A percentile compares a stretch with the other conserved stretches of the same genome.
These are phyloP conservation scores for Nomada ferruginata DNA, from an alignment of 2,888 invertebrate genomes.

Conservation along the genomic window DNA sequence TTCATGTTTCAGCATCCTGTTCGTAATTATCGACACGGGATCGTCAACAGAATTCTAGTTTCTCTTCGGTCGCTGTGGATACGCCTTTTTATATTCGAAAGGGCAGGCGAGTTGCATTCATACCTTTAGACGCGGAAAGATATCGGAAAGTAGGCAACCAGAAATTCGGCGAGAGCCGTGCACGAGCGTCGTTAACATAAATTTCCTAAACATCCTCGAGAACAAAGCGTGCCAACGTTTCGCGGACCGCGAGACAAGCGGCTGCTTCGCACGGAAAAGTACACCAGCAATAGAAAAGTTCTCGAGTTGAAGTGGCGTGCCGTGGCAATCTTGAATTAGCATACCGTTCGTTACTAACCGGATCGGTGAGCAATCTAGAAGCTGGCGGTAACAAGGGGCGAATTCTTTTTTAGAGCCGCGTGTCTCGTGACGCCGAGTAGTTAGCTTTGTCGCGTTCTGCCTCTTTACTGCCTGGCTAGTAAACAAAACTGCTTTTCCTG, in stretches of 20 bases:
- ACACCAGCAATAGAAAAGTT: slow-evolving; percentile 41
- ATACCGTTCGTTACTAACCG: slow-evolving; percentile 60
- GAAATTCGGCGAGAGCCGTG: background rate
- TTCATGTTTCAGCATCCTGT: background rate
- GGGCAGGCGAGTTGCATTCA: background rate
- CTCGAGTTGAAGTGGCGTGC: slow-evolving; percentile 27
- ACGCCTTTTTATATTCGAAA: background rate
- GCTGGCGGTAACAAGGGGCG: slow-evolving; percentile 2
- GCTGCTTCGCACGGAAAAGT: background rate
- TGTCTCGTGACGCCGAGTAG: slow-evolving; percentile 39
- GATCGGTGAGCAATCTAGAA: slow-evolving; percentile 39
- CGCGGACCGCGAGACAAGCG: background rate
- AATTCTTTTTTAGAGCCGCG: slow-evolving; percentile 30
- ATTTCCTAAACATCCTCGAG: background rate
- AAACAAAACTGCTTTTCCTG: slow-evolving; percentile 42
- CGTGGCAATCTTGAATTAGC: slow-evolving; percentile 56
- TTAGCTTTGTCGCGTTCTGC: slow-evolving; percentile 39
- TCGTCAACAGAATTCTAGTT: too few species aligned
- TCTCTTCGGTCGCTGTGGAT: too few species aligned
- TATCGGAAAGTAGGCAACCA: background rate
- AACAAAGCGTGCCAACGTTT: background rate
- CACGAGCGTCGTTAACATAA: background rate
- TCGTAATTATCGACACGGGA: background rate
- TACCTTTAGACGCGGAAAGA: background rate
- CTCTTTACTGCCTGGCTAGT: slow-evolving; percentile 16